phyloP scores from a whole-genome alignment of 2,113 vertebrate species.

The Hippopotamus amphibius region DNA sequence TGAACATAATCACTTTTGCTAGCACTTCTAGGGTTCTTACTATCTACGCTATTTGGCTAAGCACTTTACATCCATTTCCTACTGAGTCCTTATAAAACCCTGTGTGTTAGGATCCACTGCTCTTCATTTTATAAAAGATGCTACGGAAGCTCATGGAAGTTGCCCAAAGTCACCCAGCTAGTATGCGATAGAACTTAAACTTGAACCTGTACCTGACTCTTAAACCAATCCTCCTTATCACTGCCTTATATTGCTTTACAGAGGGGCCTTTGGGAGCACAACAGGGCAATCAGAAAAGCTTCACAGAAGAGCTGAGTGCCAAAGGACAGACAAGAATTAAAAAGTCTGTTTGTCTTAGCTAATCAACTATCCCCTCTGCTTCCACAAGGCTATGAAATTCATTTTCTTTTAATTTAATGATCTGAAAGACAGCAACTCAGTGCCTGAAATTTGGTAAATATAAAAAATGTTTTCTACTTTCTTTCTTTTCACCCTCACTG shows the following conservation, averaged over 20 bases:
- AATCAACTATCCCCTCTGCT: not conserved
- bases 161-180: not conserved
- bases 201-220: not conserved
- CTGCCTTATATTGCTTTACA: not conserved
- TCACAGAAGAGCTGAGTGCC: not conserved
- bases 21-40: not conserved
- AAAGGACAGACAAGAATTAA: not conserved
- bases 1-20: not conserved
- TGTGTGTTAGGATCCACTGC: not conserved
- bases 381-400: not conserved
- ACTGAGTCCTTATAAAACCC: not conserved
- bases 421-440: not conserved
- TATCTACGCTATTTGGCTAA: not conserved
- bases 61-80: not conserved
- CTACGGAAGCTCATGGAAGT: not conserved
- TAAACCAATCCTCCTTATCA: not conserved
- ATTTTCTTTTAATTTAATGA: constrained; percentile 40
- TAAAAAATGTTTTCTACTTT: not conserved
- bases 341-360: not conserved
- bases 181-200: not conserved
- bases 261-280: not conserved
- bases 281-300: not conserved
- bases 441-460: not conserved
- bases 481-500: not conserved
- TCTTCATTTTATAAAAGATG: not conserved